Conservation (phyloP, 2,888 invertebrate genomes). For the Camptogramma bilineatum region DNA sequence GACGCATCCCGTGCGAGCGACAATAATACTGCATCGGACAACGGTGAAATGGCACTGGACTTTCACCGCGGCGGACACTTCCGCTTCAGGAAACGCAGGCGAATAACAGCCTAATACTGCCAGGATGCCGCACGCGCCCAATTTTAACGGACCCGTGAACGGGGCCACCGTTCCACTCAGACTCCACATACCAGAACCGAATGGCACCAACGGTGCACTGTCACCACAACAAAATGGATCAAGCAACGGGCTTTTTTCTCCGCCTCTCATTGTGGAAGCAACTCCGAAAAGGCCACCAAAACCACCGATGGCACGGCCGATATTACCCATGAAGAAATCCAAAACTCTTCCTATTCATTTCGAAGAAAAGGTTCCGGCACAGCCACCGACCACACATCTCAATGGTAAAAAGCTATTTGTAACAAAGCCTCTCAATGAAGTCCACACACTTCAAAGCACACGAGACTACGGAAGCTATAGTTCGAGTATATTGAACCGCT, state of each 20-base stretch:
- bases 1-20: constrained; percentile 74
- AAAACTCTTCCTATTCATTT: constrained; percentile 79
- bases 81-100: constrained; percentile 78
- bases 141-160: constrained; percentile 51
- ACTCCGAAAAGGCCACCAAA: constrained; percentile 79
- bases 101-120: constrained; percentile 54
- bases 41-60: constrained; percentile 81
- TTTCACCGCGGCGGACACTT: constrained; percentile 74
- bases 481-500: constrained; percentile 57
- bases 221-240: constrained; percentile 48
- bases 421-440: constrained; percentile 76
- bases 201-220: constrained; percentile 48
- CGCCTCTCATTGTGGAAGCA: constrained; percentile 69
- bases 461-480: constrained; percentile 62
- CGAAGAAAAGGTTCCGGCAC: constrained; percentile 72
- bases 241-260: constrained; percentile 68
- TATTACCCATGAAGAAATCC: constrained; percentile 77
- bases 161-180: constrained; percentile 59
- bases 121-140: constrained; percentile 69
- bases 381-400: constrained; percentile 58
- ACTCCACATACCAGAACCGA: constrained; percentile 71
- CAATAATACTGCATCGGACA: constrained; percentile 72
- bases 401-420: constrained; percentile 75
- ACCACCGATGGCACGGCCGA: constrained; percentile 67
- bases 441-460: constrained; percentile 66